A percentile compares a stretch with the other conserved stretches of the same genome.
phyloP scores from a whole-genome alignment of 2,888 invertebrate genomes.

The Acleris literana region DNA sequence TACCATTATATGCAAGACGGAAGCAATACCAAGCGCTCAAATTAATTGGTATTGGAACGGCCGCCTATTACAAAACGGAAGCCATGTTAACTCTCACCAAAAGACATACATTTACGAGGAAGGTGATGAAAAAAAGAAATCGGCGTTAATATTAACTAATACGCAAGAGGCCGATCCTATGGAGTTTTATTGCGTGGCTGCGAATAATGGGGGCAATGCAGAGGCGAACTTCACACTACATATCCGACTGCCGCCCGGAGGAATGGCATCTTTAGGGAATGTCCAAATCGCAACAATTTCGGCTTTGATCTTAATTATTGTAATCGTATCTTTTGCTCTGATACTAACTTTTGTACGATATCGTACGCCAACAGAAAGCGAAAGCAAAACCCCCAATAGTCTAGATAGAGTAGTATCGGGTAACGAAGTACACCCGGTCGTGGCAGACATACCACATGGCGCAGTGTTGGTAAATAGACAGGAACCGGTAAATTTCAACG shows the following conservation, averaged over 20 bases:
- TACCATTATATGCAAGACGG: slow-evolving; percentile 91
- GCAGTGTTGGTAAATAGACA: slow-evolving; percentile 83
- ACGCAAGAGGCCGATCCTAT: slow-evolving; percentile 92
- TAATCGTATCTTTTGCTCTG: slow-evolving; percentile 88
- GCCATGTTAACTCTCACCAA: slow-evolving; percentile 90
- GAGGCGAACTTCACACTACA: slow-evolving; percentile 95
- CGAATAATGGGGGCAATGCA: slow-evolving; percentile 93
- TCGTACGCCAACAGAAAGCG: slow-evolving; percentile 88
- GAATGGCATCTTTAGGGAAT: slow-evolving; percentile 91
- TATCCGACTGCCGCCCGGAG: slow-evolving; percentile 89
- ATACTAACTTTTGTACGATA: slow-evolving; percentile 89
- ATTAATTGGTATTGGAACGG: slow-evolving; percentile 96
- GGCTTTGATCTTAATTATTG: slow-evolving; percentile 89
- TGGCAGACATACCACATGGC: slow-evolving; percentile 81
- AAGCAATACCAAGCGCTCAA: slow-evolving; percentile 90
- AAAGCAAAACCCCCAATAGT: slow-evolving; percentile 90
- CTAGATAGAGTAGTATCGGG: slow-evolving; percentile 88
- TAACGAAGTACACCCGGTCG: slow-evolving; percentile 76
- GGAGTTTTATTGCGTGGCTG: slow-evolving; percentile 94
- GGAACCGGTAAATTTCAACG: slow-evolving; percentile 66
- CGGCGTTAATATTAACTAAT: slow-evolving; percentile 90
- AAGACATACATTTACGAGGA: slow-evolving; percentile 90
- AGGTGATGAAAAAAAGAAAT: slow-evolving; percentile 89
- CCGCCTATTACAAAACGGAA: slow-evolving; percentile 89
- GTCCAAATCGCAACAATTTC: slow-evolving; percentile 94